Base-by-base conservation (phyloP, 2,797 vertebrate species). In the Melanogrammus aeglefinus region DNA sequence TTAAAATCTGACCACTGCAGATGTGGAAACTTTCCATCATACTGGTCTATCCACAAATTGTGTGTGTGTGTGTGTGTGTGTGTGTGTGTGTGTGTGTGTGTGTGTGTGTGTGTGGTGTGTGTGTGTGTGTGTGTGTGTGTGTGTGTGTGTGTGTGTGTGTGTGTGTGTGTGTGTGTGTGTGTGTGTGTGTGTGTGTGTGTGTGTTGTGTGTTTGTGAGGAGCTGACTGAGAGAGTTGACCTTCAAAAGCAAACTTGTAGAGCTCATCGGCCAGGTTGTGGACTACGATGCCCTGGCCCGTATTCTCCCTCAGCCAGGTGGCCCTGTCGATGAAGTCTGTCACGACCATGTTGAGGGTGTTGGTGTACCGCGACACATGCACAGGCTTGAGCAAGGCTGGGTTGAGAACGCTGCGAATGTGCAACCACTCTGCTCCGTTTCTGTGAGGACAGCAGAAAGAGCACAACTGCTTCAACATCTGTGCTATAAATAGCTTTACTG, bases 181-280 rank as follows among this genome's bases (percentile, higher is more conserved):
- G 63, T 3, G 63, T 69, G 63, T 27, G 63, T 27, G 9, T 63
- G 4, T n/a, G 63, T 27, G 57, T 5, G 41, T 44, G 41, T 57
- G 0, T 21, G 57, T 27, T 47, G 57, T 5, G 9, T 27, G 57
- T 9, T 21, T 66, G 57, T 27, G 3, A 27, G 63, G 63, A 69
- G 24, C 24, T 27, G 63, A 24, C 63, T 27, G 63, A 69, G 29
- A 31, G 13, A 36, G 44, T 84, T 82, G 75, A 96, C 95, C 95
- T 94, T 96, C 95, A 83, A 95, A 96, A 24, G 95, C 91, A 81
- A 95, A 96, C 73, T 94, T 95, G 90, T 96, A 96, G 80, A 96
- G 92, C 78, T 95, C 94, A 7, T 39, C 90, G 0, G 94, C 90
- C 77, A 96, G 8, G 79, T 95, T 87, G 7, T 91, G 79, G 80